Base-by-base conservation (phyloP, 2,888 invertebrate species). In the Odiellus spinosus region DNA sequence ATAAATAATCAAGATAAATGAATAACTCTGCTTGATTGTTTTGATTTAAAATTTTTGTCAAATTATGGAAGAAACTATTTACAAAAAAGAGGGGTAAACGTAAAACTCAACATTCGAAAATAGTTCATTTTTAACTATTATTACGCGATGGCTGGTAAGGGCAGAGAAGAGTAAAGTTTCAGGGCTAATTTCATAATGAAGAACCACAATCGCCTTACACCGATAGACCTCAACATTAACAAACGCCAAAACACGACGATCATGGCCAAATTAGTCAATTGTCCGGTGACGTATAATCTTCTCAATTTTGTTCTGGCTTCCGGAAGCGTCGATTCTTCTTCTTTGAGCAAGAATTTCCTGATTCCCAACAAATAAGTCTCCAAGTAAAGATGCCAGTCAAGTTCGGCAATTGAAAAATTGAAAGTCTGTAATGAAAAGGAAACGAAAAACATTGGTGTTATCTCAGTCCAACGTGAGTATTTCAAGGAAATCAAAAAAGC, bases 331-430 rank as follows among this genome's bases (percentile, higher is more conserved):
- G 51, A 47, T 12, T 49, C 19, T 17, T 55, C 55, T 45, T 57
- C 57, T 48, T 57, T 57, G 4, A 57, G 45, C n/a, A 57, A 47
- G 45, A 50, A 57, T 44, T 54, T 54, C 14, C 57, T 47, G 21
- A 49, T 52, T 19, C 57, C 57, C n/a, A 55, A 38, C 18, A 56
- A 49, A 38, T 52, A 52, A 36, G 52, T 44, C 21, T 52, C 50
- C 17, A 52, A 36, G 41, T 52, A 52, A 15, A 47, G 44, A 12
- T 48, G 58, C 68, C 68, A 68, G 46, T 68, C 52, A 15, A 68
- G 53, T 46, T 60, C 53, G 12, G 59, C 58, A 15, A 67, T 82
- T 68, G 91, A 86, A 65, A 91, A 91, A 64, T 81, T 78, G 67
- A 90, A 93, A 41, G 42, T 48, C 55, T n/a, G n/a, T 57, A 19